Evolutionary conservation across 2,888 invertebrate species (phyloP), one percentile per base, ranked within the genome.

Genomic region (Cantharis lateralis): DNA sequence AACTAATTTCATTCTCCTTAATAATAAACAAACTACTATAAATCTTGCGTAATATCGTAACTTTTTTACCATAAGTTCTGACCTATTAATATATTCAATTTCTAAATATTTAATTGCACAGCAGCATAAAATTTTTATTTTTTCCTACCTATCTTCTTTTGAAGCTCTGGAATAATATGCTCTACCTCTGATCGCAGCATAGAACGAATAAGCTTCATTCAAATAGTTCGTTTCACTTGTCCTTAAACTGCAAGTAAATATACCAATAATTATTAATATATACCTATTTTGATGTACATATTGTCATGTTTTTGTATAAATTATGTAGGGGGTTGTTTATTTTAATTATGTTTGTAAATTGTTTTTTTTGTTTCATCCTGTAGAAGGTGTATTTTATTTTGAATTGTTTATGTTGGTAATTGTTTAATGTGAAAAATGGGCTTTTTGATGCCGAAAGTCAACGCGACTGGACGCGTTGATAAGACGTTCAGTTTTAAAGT

Each of bases 51-150:
- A 98, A 87, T 98, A 98, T 77, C 95, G 90, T 74, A 98, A 90
- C 88, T 98, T 98, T 89, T 98, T 98, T 80, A 98, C 97, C 96
- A 98, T 98, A 80, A 98, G 88, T 87, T 98, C 98, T 82, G 97
- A 95, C 84, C 90, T 90, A 81, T 73, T 85, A 87, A 10, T 20
- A 15, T 15, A 15, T 48, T 26, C 24, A 24, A 24, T 24, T 15
- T 28, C 26, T 13, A 68, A 68, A 15, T 10, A 32, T 80, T 78
- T 72, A 15, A 16, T n/a, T 48, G 48, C n/a, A 48, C 9, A n/a
- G n/a, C 48, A n/a, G n/a, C 48, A 48, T 48, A n/a, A 48, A 48
- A 9, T 48, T 48, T n/a, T n/a, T 7, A n/a, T n/a, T 32, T 62
- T 66, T 24, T 76, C 85, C 83, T 87, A 92, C 92, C 96, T 94